Conservation (phyloP, 2,888 invertebrate species). For the Leucophenga maculata region DNA sequence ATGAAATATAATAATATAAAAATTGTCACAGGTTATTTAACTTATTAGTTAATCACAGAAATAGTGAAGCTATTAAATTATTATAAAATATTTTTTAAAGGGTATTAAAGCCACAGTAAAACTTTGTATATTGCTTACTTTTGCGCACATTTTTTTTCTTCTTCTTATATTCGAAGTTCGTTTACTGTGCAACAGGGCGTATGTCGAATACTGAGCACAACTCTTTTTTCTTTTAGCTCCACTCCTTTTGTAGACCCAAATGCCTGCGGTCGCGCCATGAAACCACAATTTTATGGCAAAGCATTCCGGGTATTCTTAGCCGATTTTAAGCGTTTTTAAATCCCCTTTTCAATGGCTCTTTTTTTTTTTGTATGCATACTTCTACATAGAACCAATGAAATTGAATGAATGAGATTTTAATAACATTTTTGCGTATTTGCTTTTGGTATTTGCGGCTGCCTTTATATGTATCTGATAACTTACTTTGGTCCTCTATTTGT, state of each 20-base stretch:
- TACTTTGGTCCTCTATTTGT: constrained; percentile 49
- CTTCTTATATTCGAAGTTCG: constrained; percentile 19
- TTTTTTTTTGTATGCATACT: constrained; percentile 34
- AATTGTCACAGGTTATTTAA: not conserved
- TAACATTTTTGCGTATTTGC: constrained; percentile 49
- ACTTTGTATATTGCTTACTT: not conserved
- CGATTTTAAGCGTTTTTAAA: constrained; percentile 59
- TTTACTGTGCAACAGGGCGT: constrained; percentile 14
- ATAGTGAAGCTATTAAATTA: not conserved
- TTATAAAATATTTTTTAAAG: not conserved
- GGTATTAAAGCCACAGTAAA: too few relatives aligned
- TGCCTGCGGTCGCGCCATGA: constrained; percentile 30
- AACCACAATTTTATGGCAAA: constrained; percentile 56
- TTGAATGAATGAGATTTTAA: constrained; percentile 43
- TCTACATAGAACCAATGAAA: not conserved
- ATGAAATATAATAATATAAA: too few relatives aligned
- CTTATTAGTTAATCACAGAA: not conserved
- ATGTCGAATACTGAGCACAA: not conserved
- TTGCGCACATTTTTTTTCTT: not conserved
- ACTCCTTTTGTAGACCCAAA: not conserved
- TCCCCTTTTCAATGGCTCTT: constrained; percentile 50
- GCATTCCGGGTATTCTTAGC: constrained; percentile 54
- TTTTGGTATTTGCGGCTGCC: constrained; percentile 58
- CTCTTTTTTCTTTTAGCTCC: not conserved
- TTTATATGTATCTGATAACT: constrained; percentile 29